A percentile compares a stretch with the other conserved stretches of the same genome.
Evolutionary conservation across 2,797 vertebrate species (phyloP).

Genomic region (Xenopus petersii): DNA sequence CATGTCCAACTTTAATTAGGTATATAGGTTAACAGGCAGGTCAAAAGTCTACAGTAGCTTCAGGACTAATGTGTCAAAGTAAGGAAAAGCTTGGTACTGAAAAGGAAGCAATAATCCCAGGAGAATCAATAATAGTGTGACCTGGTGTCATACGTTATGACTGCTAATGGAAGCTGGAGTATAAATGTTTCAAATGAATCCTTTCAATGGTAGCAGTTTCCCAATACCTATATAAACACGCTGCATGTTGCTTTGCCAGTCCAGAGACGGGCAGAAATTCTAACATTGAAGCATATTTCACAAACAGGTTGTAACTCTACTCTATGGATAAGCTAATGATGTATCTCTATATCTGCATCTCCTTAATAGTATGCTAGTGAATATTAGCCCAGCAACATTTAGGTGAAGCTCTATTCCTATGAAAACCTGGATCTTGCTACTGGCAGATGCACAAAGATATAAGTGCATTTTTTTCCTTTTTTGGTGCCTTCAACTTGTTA

Average conservation of each 20-base stretch:
- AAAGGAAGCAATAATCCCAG: conserved; percentile 62
- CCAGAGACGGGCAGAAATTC: background rate
- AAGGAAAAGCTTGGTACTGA: conserved; percentile 59
- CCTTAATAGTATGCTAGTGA: too few relatives aligned
- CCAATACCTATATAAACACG: background rate
- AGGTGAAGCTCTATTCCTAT: too few relatives aligned
- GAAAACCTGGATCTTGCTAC: too few relatives aligned
- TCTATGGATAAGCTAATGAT: background rate
- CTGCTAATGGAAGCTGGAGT: conserved; percentile 54
- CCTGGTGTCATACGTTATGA: conserved; percentile 60
- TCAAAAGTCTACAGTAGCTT: conserved; percentile 63
- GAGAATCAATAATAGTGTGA: conserved; percentile 68
- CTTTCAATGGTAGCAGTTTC: conserved; percentile 47
- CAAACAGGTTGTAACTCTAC: background rate
- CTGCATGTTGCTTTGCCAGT: conserved; percentile 1
- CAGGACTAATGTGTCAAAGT: conserved; percentile 63
- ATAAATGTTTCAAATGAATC: conserved; percentile 55
- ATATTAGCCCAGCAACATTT: too few relatives aligned
- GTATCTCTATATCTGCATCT: too few relatives aligned
- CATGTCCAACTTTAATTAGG: conserved; percentile 76
- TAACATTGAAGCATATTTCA: background rate
- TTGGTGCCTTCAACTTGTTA: background rate
- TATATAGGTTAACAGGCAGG: conserved; percentile 65
- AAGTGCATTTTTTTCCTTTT: background rate
- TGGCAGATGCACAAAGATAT: background rate